phyloP scores from a whole-genome alignment of 1,140 invertebrate genomes.

The Cyphomyrmex costatus region DNA sequence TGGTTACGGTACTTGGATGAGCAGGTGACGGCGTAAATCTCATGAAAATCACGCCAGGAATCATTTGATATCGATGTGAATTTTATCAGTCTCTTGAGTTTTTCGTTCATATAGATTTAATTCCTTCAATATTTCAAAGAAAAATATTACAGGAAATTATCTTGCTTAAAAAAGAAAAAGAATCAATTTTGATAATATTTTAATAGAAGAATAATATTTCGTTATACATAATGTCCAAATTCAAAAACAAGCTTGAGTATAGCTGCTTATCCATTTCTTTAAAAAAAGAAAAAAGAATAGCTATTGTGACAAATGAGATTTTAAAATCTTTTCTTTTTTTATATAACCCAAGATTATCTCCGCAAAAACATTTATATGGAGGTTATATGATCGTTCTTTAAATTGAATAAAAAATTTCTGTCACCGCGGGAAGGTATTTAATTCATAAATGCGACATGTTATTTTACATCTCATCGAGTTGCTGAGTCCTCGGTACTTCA shows the following conservation, averaged over 20 bases:
- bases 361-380: neutral
- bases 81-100: neutral
- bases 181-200: neutral
- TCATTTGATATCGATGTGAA: neutral
- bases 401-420: conserved; percentile 7
- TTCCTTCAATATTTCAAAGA: neutral
- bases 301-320: neutral
- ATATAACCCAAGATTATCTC: neutral
- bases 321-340: neutral
- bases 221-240: neutral
- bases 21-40: conserved; percentile 49
- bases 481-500: neutral
- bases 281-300: neutral
- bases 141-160: neutral
- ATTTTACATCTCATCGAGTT: conserved; percentile 19
- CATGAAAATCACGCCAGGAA: neutral
- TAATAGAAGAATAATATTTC: neutral
- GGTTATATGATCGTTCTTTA: neutral
- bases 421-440: neutral
- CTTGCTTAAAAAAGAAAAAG: neutral
- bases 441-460: neutral
- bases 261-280: neutral
- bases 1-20: conserved; percentile 55
- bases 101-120: neutral
- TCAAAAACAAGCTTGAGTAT: neutral